phyloP scores from a whole-genome alignment of 2,888 invertebrate species.

The Andrena camellia region DNA sequence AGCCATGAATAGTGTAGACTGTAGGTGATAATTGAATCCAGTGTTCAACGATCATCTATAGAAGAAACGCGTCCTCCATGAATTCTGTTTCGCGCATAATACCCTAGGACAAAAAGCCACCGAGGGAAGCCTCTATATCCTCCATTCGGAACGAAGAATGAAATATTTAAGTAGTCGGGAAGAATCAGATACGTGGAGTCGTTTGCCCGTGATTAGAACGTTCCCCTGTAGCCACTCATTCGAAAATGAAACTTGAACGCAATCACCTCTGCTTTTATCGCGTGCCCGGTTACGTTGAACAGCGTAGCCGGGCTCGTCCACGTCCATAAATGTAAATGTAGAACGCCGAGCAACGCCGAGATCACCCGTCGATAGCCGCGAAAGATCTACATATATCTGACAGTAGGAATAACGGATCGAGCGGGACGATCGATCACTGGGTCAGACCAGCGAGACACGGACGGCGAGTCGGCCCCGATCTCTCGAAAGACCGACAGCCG shows the following conservation, averaged over 20 bases:
- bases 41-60: no score
- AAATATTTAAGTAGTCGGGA: conserved; percentile 4
- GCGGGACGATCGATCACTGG: conserved; percentile 73
- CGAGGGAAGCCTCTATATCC: not conserved
- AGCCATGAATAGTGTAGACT: no score
- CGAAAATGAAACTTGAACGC: conserved; percentile 14
- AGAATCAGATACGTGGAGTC: not conserved
- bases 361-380: conserved; percentile 36
- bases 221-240: not conserved
- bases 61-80: no score
- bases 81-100: not conserved
- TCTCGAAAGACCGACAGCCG: conserved; percentile 70
- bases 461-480: conserved; percentile 60
- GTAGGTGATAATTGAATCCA: no score
- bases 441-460: conserved; percentile 57
- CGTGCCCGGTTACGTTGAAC: not conserved
- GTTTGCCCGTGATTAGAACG: conserved; percentile 9
- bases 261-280: not conserved
- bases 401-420: conserved; percentile 56
- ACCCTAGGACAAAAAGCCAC: not conserved
- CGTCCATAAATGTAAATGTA: conserved; percentile 29
- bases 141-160: not conserved
- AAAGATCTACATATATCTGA: conserved; percentile 60
- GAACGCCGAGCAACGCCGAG: conserved; percentile 30
- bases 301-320: not conserved